These are phyloP conservation scores for Paedocypris sp. DNA, from an alignment of 2,113 vertebrate genomes.

Conservation along the genomic window DNA sequence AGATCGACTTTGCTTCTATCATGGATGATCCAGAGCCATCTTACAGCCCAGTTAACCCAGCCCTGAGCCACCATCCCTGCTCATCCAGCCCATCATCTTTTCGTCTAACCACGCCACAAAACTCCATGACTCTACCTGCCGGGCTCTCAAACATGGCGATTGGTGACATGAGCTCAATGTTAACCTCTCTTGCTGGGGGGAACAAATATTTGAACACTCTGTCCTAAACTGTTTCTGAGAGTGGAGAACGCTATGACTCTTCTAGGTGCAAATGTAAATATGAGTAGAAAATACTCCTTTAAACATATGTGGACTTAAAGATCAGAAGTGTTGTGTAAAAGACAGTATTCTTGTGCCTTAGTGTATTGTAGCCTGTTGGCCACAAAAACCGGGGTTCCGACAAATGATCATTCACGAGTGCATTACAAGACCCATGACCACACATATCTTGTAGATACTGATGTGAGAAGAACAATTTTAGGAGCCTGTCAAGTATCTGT, in stretches of 20 bases:
- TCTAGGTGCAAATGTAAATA: slow-evolving; percentile 59
- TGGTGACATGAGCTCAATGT: slow-evolving; percentile 90
- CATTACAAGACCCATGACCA: too few relatives aligned
- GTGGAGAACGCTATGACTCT: too few relatives aligned
- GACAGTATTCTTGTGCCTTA: slow-evolving; percentile 29
- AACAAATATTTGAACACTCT: slow-evolving; percentile 88
- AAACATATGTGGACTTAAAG: slow-evolving; percentile 21
- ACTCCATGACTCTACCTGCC: slow-evolving; percentile 49
- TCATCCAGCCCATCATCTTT: slow-evolving; percentile 65
- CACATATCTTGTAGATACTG: too few relatives aligned
- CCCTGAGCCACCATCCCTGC: slow-evolving; percentile 45
- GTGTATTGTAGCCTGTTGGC: not conserved
- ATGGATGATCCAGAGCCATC: slow-evolving; percentile 78
- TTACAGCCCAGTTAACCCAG: slow-evolving; percentile 57
- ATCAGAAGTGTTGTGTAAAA: not conserved
- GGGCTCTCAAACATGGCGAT: slow-evolving; percentile 90
- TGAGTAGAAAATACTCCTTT: slow-evolving; percentile 37
- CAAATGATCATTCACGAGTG: too few relatives aligned
- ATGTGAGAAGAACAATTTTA: slow-evolving; percentile 30
- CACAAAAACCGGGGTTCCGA: too few relatives aligned
- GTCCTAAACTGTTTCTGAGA: slow-evolving; percentile 58
- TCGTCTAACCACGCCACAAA: slow-evolving; percentile 61
- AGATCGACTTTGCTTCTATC: slow-evolving; percentile 92
- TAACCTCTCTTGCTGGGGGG: slow-evolving; percentile 84
- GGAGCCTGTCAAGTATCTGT: slow-evolving; percentile 18